These are phyloP conservation scores for Lepus timidus DNA, from an alignment of 2,113 vertebrate genomes.

Conservation along the genomic window DNA sequence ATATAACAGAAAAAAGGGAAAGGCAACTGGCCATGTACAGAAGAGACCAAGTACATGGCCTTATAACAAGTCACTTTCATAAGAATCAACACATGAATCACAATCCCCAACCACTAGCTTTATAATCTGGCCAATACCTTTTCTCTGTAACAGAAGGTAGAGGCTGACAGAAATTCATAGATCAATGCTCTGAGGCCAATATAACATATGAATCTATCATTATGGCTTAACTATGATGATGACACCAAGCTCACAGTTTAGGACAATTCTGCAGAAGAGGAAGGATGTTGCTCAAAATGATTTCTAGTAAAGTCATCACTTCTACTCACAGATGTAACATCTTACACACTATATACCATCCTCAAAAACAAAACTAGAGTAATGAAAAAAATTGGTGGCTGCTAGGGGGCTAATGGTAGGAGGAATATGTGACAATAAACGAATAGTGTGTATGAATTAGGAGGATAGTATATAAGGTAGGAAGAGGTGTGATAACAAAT, in stretches of 20 bases:
- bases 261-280: neutral
- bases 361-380: constrained; percentile 21
- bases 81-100: neutral
- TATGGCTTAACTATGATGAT: neutral
- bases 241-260: neutral
- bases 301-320: neutral
- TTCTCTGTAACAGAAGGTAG: neutral
- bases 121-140: neutral
- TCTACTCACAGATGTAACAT: neutral
- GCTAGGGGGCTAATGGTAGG: neutral
- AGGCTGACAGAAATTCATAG: neutral
- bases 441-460: neutral
- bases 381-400: neutral
- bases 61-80: too few species aligned
- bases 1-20: too few species aligned
- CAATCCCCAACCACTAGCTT: neutral
- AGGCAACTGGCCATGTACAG: too few species aligned
- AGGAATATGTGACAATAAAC: neutral
- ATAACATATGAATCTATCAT: neutral
- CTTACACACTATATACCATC: neutral
- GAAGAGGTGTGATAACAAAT: too few species aligned
- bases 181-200: neutral
- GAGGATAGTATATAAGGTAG: too few species aligned
- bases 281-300: neutral
- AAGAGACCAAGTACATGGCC: too few species aligned